Evolutionary conservation across 2,888 invertebrate genomes (phyloP).

Genomic region (Polyommatus iphigenia): DNA sequence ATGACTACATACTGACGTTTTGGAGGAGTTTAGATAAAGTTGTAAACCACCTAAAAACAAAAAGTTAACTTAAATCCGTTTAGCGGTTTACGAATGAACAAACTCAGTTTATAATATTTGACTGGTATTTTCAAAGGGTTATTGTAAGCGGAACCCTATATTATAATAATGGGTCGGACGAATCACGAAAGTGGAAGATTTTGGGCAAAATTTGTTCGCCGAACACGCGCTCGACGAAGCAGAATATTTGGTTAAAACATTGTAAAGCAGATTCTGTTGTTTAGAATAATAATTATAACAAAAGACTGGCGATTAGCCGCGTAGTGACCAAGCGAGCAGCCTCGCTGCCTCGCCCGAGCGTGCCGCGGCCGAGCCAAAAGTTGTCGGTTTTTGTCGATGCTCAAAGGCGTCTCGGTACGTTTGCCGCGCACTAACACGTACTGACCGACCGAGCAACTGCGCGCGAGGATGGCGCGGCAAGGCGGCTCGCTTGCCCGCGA

Average conservation of each 20-base stretch:
- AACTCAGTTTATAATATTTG: neutral
- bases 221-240: slow-evolving; percentile 7
- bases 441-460: too few species aligned
- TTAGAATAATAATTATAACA: neutral
- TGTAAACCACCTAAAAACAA: too few species aligned
- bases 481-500: too few species aligned
- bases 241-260: slow-evolving; percentile 9
- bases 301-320: neutral
- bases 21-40: too few species aligned
- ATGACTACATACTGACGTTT: too few species aligned
- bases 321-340: too few species aligned
- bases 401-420: too few species aligned
- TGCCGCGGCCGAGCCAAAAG: too few species aligned
- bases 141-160: neutral
- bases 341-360: too few species aligned
- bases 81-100: neutral
- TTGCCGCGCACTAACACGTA: too few species aligned
- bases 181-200: slow-evolving; percentile 26
- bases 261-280: neutral
- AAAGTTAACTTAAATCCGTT: neutral
- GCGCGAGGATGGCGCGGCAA: too few species aligned
- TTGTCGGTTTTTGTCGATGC: too few species aligned
- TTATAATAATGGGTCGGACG: neutral
- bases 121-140: neutral
- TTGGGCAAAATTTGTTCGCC: slow-evolving; percentile 6